phyloP scores from a whole-genome alignment of 1,140 invertebrate genomes.

The Magallana ariakensis region DNA sequence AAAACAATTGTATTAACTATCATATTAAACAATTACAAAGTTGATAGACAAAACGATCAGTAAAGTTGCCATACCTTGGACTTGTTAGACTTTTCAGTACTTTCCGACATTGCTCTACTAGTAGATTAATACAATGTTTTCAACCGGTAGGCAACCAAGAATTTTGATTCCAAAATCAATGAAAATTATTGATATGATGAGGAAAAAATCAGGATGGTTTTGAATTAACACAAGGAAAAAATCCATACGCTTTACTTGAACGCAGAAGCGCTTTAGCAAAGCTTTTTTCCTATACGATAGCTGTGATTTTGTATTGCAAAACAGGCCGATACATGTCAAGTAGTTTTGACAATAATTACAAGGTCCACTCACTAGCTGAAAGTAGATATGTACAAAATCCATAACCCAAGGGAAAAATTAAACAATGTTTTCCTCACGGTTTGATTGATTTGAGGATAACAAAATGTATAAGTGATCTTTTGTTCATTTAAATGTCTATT shows the following conservation, averaged over 20 bases:
- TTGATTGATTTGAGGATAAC: neutral
- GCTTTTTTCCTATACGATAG: neutral
- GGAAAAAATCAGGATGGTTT: neutral
- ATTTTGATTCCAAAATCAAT: constrained; percentile 29
- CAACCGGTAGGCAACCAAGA: neutral
- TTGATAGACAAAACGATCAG: neutral
- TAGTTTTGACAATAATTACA: neutral
- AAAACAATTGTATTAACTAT: too few relatives aligned
- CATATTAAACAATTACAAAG: too few relatives aligned
- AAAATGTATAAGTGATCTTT: neutral
- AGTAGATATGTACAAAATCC: neutral
- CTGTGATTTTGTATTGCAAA: neutral
- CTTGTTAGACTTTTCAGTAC: neutral
- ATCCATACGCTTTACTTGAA: neutral
- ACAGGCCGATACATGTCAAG: neutral
- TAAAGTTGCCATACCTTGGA: constrained; percentile 20
- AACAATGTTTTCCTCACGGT: neutral
- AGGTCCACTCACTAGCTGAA: neutral
- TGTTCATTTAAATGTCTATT: too few relatives aligned
- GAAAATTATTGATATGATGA: neutral
- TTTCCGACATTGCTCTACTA: constrained; percentile 5
- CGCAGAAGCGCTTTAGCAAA: neutral
- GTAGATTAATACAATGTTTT: neutral
- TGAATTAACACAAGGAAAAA: constrained; percentile 12
- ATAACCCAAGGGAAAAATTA: neutral